Percentiles rank a stretch among this genome's conserved stretches.
Conservation (phyloP, 2,113 vertebrate genomes). For the Phalacrocorax brasilianus region DNA sequence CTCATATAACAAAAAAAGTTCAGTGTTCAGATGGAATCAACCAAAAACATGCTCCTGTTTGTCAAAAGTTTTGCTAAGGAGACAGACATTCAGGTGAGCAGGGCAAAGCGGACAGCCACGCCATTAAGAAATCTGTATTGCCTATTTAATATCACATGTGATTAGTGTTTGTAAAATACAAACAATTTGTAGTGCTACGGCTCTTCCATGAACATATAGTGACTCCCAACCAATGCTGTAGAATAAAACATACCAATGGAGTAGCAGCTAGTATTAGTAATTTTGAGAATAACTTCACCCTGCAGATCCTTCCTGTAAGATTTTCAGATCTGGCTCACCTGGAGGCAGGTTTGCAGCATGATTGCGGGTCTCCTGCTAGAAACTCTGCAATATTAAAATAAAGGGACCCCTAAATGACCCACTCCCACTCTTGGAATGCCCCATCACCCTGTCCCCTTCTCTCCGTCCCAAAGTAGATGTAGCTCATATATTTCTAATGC, state of each 20-base stretch:
- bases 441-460: not conserved
- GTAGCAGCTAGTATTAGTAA: not conserved
- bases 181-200: not conserved
- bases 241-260: not conserved
- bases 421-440: not conserved
- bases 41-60: not conserved
- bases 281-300: not conserved
- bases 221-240: not conserved
- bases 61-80: not conserved
- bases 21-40: not conserved
- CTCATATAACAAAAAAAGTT: not conserved
- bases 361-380: not conserved
- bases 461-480: not conserved
- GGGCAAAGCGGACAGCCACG: not conserved
- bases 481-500: not conserved
- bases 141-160: not conserved
- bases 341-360: not conserved
- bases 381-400: not conserved
- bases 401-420: not conserved
- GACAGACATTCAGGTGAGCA: not conserved
- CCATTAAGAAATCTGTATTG: not conserved
- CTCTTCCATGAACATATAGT: not conserved
- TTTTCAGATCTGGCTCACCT: not conserved
- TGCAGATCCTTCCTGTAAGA: not conserved
- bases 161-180: not conserved